phyloP scores from a whole-genome alignment of 2,113 vertebrate genomes.

The Prochilodus magdalenae region DNA sequence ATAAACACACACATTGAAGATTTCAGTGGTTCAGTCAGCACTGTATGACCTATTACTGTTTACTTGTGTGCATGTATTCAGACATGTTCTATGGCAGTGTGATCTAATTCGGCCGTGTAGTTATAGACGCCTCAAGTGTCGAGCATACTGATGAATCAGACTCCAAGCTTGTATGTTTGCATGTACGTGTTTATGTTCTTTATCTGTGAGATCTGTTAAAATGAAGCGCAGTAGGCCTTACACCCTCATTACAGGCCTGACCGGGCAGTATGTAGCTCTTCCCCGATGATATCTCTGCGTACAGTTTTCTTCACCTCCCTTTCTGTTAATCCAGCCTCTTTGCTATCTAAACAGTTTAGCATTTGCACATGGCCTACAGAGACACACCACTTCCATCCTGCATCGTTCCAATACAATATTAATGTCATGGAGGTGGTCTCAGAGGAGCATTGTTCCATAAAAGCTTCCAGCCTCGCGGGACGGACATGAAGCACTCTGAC shows the following conservation, averaged over 20 bases:
- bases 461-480: slow-evolving; percentile 62
- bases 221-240: slow-evolving; percentile 50
- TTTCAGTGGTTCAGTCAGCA: no score
- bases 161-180: slow-evolving; percentile 7
- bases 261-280: slow-evolving; percentile 48
- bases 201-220: slow-evolving; percentile 35
- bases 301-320: slow-evolving; percentile 21
- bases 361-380: slow-evolving; percentile 54
- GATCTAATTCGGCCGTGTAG: no score
- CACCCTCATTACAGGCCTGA: slow-evolving; percentile 63
- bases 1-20: no score
- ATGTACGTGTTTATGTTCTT: slow-evolving; percentile 38
- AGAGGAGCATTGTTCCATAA: slow-evolving; percentile 58
- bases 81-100: no score
- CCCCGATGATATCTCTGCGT: slow-evolving; percentile 33
- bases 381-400: slow-evolving; percentile 57
- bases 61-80: no score
- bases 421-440: slow-evolving; percentile 57
- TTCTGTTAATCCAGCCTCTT: not conserved
- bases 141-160: slow-evolving; percentile 12
- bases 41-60: no score
- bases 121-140: not conserved
- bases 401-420: slow-evolving; percentile 75
- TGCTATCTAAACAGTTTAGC: slow-evolving; percentile 43
- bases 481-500: slow-evolving; percentile 22